Conservation (phyloP, 2,888 invertebrate species). For the Adela reaumurella region DNA sequence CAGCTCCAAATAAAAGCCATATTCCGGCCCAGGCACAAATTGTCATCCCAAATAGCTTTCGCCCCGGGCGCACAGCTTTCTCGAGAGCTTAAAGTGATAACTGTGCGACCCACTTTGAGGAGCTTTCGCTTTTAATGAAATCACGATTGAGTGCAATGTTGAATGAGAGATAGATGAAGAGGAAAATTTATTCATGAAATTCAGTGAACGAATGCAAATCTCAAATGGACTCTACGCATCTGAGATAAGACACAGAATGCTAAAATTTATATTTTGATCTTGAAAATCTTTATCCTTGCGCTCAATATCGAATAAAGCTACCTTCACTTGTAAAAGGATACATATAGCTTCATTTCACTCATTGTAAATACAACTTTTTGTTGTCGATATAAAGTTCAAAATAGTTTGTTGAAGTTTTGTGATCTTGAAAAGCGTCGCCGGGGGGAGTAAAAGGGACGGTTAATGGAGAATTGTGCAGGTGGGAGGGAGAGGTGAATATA, state of each 20-base stretch:
- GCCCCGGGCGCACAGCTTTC: conserved; percentile 38
- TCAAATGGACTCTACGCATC: background rate
- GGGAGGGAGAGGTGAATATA: conserved; percentile 35
- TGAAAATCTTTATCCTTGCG: conserved; percentile 49
- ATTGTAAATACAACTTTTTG: no score
- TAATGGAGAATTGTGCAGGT: conserved; percentile 23
- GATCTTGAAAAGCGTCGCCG: conserved; percentile 23
- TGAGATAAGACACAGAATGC: conserved; percentile 38
- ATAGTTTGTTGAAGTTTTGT: conserved; percentile 18
- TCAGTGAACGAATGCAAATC: conserved; percentile 19
- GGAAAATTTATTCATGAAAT: conserved; percentile 52
- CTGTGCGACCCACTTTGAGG: conserved; percentile 12
- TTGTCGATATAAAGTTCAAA: conserved; percentile 19
- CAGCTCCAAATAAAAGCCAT: conserved; percentile 53
- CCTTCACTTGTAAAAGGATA: no score
- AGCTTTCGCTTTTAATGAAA: conserved; percentile 16
- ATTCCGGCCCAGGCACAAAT: conserved; percentile 54
- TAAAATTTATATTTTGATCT: conserved; percentile 41
- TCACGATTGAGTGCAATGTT: no score
- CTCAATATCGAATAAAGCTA: conserved; percentile 56
- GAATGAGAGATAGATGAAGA: no score
- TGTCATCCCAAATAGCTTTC: conserved; percentile 57
- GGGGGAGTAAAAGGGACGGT: conserved; percentile 41
- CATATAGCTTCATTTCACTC: no score
- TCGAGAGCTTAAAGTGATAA: conserved; percentile 23